phyloP scores from a whole-genome alignment of 1,140 invertebrate genomes.

The Bombus soroeensis region DNA sequence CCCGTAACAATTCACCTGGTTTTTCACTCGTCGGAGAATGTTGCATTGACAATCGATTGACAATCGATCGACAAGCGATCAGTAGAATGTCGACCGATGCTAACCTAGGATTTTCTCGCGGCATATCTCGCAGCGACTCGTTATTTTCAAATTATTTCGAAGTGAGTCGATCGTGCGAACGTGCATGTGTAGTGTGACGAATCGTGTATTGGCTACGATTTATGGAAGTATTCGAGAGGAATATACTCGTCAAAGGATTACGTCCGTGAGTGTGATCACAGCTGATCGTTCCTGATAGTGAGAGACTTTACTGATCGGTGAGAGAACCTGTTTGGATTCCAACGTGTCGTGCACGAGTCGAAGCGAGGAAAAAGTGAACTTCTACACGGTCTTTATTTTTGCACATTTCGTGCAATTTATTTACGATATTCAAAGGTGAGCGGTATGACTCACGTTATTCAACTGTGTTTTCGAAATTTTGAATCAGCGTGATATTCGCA shows the following conservation, averaged over 20 bases:
- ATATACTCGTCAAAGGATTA: conserved; percentile 1
- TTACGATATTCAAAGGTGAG: conserved; percentile 6
- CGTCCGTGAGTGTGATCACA: conserved; percentile 2
- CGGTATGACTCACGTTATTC: conserved; percentile 5
- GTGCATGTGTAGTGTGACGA: not conserved
- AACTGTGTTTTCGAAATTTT: not conserved
- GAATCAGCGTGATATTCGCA: not conserved
- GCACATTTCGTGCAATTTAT: not conserved
- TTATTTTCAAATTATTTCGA: not conserved
- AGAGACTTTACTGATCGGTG: conserved; percentile 13
- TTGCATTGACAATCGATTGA: conserved; percentile 17
- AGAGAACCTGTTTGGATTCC: conserved; percentile 38
- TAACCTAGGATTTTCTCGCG: conserved; percentile 7
- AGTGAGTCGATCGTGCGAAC: not conserved
- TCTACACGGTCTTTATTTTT: not conserved
- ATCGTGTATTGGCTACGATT: not conserved
- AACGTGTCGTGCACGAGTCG: conserved; percentile 6
- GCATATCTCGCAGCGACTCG: not conserved
- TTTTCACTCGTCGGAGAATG: not conserved
- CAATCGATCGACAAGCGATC: not conserved
- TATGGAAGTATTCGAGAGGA: conserved; percentile 14
- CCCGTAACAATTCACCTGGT: conserved; percentile 34
- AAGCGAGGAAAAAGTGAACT: conserved; percentile 29
- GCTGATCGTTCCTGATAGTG: conserved; percentile 47
- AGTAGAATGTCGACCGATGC: not conserved